phyloP scores from a whole-genome alignment of 1,140 invertebrate genomes.

The Psix sp. region DNA sequence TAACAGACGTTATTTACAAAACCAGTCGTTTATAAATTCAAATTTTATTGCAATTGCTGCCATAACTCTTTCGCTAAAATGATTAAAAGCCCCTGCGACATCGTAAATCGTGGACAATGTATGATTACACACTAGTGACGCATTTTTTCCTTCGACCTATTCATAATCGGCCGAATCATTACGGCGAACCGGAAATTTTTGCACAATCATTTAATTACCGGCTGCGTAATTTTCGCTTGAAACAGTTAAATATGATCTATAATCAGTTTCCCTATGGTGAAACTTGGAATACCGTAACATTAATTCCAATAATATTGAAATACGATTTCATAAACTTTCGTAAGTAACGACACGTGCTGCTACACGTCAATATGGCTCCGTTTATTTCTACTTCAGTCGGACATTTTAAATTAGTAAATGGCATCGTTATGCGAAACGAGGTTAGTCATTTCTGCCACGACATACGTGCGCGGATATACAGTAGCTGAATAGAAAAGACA shows the following conservation, averaged over 20 bases:
- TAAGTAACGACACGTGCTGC: not conserved
- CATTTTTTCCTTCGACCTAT: no score
- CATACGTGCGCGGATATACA: constrained; percentile 7
- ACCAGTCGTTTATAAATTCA: constrained; percentile 16
- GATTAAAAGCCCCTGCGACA: constrained; percentile 19
- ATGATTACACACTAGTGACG: no score
- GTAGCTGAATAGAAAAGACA: constrained; percentile 23
- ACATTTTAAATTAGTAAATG: constrained; percentile 17
- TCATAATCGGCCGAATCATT: not conserved
- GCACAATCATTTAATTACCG: constrained; percentile 12
- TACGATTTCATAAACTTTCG: constrained; percentile 6
- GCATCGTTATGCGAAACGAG: constrained; percentile 25
- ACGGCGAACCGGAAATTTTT: constrained; percentile 10
- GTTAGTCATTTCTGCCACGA: constrained; percentile 20
- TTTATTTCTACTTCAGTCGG: not conserved
- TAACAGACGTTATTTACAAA: constrained; percentile 29
- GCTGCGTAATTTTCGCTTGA: no score
- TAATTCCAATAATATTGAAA: constrained; percentile 10
- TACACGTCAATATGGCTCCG: not conserved
- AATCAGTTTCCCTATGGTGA: no score
- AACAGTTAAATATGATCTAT: no score
- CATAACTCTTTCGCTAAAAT: constrained; percentile 17
- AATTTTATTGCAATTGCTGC: constrained; percentile 23
- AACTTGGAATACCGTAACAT: constrained; percentile 10
- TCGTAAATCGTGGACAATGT: constrained; percentile 26